phyloP scores from a whole-genome alignment of 2,888 invertebrate genomes.

The Cantharis nigra region DNA sequence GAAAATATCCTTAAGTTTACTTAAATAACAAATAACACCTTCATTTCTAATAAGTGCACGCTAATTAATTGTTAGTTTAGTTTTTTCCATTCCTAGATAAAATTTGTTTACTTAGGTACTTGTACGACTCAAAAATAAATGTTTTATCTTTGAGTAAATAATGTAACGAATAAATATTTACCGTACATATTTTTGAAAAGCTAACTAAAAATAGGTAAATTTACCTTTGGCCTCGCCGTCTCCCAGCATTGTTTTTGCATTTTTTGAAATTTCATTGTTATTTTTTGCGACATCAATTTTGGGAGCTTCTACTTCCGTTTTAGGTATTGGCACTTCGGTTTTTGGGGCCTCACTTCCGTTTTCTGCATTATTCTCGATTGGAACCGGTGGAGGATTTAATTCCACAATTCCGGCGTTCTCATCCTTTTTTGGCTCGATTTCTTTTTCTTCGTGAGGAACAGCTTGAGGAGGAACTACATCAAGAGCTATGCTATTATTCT shows the following conservation, averaged over 20 bases:
- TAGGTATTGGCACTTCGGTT: not conserved
- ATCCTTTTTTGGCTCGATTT: not conserved
- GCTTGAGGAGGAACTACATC: not conserved
- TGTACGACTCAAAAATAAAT: not conserved
- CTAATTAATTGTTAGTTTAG: not conserved
- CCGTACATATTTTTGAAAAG: not conserved
- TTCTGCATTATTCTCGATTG: not conserved
- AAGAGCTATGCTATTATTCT: not conserved
- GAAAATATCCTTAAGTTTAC: not conserved
- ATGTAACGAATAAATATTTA: not conserved
- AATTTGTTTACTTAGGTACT: not conserved
- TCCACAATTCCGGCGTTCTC: not conserved
- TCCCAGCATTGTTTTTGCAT: not conserved
- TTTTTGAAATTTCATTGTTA: not conserved
- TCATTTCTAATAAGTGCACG: not conserved
- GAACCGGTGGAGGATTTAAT: not conserved
- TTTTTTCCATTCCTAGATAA: not conserved
- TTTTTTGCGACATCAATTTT: not conserved
- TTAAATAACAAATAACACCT: not conserved
- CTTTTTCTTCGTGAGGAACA: not conserved
- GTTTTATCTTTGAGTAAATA: not conserved
- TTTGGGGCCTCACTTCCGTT: not conserved
- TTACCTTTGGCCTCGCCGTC: not conserved
- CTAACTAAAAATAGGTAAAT: not conserved
- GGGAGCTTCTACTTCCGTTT: not conserved